Conservation (phyloP, 1,140 invertebrate genomes). For the Meloidogyne exigua region DNA sequence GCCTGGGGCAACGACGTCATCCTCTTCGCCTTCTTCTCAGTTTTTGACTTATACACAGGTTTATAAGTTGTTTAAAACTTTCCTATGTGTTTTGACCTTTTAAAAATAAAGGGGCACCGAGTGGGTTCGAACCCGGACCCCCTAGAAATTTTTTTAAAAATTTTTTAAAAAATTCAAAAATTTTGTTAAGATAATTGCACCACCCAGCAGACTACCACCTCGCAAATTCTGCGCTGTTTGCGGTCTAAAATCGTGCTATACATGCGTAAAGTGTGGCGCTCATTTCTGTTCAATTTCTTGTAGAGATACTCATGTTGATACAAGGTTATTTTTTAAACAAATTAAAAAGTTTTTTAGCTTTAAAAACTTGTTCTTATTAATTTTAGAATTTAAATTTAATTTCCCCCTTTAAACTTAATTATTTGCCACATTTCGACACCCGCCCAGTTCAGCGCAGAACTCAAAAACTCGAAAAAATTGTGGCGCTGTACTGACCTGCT, state of each 20-base stretch:
- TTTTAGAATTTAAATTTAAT: too few relatives aligned
- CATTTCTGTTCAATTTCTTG: conserved; percentile 30
- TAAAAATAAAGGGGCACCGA: not conserved
- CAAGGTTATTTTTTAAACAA: conserved; percentile 8
- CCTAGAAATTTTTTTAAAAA: not conserved
- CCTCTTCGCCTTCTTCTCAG: not conserved
- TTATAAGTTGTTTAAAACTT: not conserved
- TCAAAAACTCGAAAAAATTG: too few relatives aligned
- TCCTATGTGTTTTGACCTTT: too few relatives aligned
- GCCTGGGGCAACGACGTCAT: not conserved
- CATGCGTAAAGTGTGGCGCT: conserved; percentile 27
- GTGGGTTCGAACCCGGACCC: not conserved
- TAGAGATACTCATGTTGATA: conserved; percentile 24
- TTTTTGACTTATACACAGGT: not conserved
- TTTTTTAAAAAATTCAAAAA: too few relatives aligned
- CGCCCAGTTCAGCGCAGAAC: too few relatives aligned
- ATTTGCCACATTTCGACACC: too few relatives aligned
- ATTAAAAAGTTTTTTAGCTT: not conserved
- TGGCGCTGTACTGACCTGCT: too few relatives aligned
- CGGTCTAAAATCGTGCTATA: conserved; percentile 26
- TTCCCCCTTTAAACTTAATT: too few relatives aligned
- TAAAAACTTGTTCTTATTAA: too few relatives aligned
- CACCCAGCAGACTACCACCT: conserved; percentile 17
- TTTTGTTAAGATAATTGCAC: conserved; percentile 8
- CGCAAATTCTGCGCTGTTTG: conserved; percentile 33